Evolutionary conservation across 2,888 invertebrate genomes (phyloP), one percentile per base, ranked within the genome.

Genomic region (Pseudeuparius sepicola): DNA sequence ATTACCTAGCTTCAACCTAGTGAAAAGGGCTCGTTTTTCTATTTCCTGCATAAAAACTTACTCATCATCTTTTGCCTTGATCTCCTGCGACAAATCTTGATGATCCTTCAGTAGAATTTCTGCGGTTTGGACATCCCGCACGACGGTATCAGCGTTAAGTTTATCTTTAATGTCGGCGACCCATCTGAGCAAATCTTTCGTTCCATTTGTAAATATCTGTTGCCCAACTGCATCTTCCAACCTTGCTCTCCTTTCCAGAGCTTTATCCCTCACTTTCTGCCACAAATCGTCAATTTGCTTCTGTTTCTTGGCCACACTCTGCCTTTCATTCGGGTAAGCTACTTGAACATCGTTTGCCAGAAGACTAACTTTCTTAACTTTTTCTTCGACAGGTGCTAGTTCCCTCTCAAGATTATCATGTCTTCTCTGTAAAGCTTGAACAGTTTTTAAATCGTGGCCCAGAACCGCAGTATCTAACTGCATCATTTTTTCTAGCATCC

Each of bases 401-500:
- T 97, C 97, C 14, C 96, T 64, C 65, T 97, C 94, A 31, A 97
- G 66, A 62, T 93, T 86, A 50, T 90, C 87, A 61, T 94, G 94
- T 10, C 88, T 69, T 7, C 94, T 69, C 63, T 96, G 93, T 45
- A 94, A 60, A 1, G 93, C 90, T 50, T 87, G 80, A 0, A 93
- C 92, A 0, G 92, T 90, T 50, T 89, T 81, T 24, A 94, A 68
- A 64, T 94, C 94, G 3, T 83, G 78, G 0, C 87, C 89, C 2
- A 81, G 59, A 18, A 78, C 77, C 1, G 75, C 74, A 0, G 75
- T 78, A 26, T 88, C 89, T 37, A 94, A 61, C 57, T 92, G 89
- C 41, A 81, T 78, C 68, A 89, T 87, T 64, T 97, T 97, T 64
- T 96, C 96, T 34, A 78, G 70, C 85, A 98, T 96, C 96, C 97